Base-by-base conservation (phyloP, 2,888 invertebrate genomes). In the Scelioninae gen. 2 region DNA sequence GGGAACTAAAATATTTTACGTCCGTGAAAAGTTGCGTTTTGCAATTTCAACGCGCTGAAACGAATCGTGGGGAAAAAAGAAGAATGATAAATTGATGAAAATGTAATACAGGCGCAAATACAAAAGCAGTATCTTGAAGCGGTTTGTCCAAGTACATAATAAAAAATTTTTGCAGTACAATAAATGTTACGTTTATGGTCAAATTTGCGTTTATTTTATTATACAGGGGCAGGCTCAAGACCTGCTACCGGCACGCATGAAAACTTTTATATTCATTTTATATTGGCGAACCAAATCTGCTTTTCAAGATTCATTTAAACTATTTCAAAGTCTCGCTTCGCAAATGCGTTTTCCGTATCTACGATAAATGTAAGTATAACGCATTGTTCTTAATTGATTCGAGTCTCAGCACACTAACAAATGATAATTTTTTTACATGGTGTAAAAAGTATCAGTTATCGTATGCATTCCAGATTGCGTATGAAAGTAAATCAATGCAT, bases 131-230 rank as follows among this genome's bases (percentile, higher is more conserved):
- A n/a, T n/a, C 7, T 7, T 4, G 37, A n/a, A 39, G 37, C 37
- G 13, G 35, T 64, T 55, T 31, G 46, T 46, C n/a, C 48, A 57
- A 57, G 64, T 53, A 37, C 28, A 28, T 31, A 45, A 45, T 45
- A 64, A 64, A 64, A 61, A 52, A 53, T 63, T 33, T 64, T 53
- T 53, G 52, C 53, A 15, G 53, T 53, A 45, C 28, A 55, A 55
- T 55, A 39, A 48, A 57, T 57, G 65, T 57, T 39, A 65, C 48
- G 65, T 48, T 65, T 57, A 67, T 67, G 33, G 50, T 3, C 11
- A 50, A 57, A 57, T 67, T 67, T 55, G 57, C 48, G 57, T 57
- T 67, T 57, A 67, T 50, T 67, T 67, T 67, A 67, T 67, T 67
- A 50, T 48, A 39, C 53, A 25, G 18, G 25, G 13, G 46, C 52